Conservation (phyloP, 92 coral and sea anemone species). For the Heliopora coerulea region DNA sequence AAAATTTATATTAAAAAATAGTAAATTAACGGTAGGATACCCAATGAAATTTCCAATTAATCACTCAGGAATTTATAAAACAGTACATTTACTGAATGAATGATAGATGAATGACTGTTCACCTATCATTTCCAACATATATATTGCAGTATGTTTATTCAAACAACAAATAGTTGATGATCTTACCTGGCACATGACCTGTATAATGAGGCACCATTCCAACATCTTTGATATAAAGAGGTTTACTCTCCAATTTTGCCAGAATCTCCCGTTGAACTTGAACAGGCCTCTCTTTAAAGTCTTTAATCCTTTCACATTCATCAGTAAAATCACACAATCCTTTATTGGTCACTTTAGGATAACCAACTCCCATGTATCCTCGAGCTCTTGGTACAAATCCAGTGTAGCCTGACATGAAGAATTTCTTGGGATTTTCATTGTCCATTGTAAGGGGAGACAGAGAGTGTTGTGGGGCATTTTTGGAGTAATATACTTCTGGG, state of each 20-base stretch:
- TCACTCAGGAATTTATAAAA: too few species aligned
- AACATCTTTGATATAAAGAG: constrained; percentile 65
- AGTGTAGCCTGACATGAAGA: constrained; percentile 94
- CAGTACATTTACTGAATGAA: too few species aligned
- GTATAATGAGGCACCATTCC: constrained; percentile 98
- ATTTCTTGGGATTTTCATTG: constrained; percentile 84
- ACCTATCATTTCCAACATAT: too few species aligned
- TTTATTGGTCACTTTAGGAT: constrained; percentile 79
- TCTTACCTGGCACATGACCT: constrained; percentile 98
- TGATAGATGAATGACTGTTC: too few species aligned
- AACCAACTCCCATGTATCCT: constrained; percentile 86
- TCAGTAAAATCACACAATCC: constrained; percentile 84
- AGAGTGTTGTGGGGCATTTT: constrained; percentile 78
- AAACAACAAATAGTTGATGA: too few species aligned
- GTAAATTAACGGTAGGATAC: too few species aligned
- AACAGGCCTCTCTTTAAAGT: constrained; percentile 73
- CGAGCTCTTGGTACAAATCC: constrained; percentile 96
- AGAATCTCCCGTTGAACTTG: constrained; percentile 65
- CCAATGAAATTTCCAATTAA: too few species aligned
- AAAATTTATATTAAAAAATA: too few species aligned
- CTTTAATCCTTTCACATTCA: constrained; percentile 69
- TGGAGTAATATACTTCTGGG: constrained; percentile 74
- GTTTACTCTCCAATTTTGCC: constrained; percentile 71
- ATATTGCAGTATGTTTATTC: too few species aligned
- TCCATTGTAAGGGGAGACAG: constrained; percentile 80